A percentile compares a stretch with the other conserved stretches of the same genome.
These are phyloP conservation scores for Poecile montanus DNA, from an alignment of 2,797 vertebrate species.

Conservation along the genomic window DNA sequence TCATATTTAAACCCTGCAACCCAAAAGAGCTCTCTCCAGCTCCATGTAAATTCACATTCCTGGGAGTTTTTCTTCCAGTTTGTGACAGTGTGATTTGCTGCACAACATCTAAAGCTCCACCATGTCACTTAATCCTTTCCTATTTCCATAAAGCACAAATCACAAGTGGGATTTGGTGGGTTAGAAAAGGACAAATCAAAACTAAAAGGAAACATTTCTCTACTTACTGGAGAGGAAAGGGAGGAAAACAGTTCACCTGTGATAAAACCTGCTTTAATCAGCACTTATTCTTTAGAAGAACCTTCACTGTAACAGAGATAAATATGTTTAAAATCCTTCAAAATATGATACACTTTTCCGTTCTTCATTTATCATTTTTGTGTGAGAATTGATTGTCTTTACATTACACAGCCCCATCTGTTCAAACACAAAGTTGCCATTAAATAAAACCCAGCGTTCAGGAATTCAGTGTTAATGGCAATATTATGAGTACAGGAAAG, in stretches of 20 bases:
- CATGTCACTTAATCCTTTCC: neutral
- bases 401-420: neutral
- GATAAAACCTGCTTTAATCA: neutral
- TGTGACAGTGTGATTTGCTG: neutral
- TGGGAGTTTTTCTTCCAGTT: neutral
- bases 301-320: neutral
- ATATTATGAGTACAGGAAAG: neutral
- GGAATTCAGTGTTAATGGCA: neutral
- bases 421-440: neutral
- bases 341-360: fast-evolving
- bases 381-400: neutral
- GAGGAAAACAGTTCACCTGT: neutral
- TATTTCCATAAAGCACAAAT: neutral
- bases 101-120: neutral
- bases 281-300: neutral
- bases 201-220: neutral
- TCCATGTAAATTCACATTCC: neutral
- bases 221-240: neutral
- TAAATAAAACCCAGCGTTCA: neutral
- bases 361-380: neutral
- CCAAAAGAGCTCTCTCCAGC: neutral
- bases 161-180: neutral
- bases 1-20: neutral
- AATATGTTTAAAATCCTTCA: neutral
- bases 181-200: neutral